Evolutionary conservation across 2,113 vertebrate species (phyloP), one percentile per base, ranked within the genome.

Genomic region (Falcunculus frontatus): DNA sequence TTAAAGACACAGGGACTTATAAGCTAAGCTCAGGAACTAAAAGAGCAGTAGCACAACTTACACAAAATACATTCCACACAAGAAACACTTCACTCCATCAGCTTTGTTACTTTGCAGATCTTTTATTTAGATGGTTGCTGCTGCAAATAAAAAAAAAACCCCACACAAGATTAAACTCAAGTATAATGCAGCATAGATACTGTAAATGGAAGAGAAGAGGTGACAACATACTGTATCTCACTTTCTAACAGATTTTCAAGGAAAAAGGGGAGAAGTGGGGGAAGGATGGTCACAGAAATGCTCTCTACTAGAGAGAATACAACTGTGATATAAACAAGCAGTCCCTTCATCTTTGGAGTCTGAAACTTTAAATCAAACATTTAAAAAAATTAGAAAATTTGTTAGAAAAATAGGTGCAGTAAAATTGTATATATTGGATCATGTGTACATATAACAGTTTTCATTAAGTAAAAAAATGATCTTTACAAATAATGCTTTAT

Each of bases 381-480:
- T 78, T 86, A 60, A 53, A 95, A 92, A 91, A 97, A 97, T 87
- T 93, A 96, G 96, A 91, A 95, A 95, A 93, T 95, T 78, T 76
- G 94, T 95, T 52, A 97, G 97, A 95, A 97, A 98, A 96, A 97
- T 96, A 96, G 93, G 37, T 53, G 89, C 68, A 93, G 84, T 97
- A 96, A 94, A 93, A 96, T 94, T 79, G 96, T 87, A 91, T 76
- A 39, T 70, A 85, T 25, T 90, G 92, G 79, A 82, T 96, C 50
- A 89, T 20, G 59, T 32, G 57, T 91, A 96, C 72, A 60, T 73
- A 62, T 64, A 72, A 80, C 75, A 67, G 77, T 89, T 96, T 92
- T 60, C 73, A 93, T 84, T 92, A 91, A 95, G 90, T 95, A 95
- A 95, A 97, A 97, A 95, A 97, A 97, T 57, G 87, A 77, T 96